Evolutionary conservation across 2,113 vertebrate genomes (phyloP).

Genomic region (Sphyrna mokarran): DNA sequence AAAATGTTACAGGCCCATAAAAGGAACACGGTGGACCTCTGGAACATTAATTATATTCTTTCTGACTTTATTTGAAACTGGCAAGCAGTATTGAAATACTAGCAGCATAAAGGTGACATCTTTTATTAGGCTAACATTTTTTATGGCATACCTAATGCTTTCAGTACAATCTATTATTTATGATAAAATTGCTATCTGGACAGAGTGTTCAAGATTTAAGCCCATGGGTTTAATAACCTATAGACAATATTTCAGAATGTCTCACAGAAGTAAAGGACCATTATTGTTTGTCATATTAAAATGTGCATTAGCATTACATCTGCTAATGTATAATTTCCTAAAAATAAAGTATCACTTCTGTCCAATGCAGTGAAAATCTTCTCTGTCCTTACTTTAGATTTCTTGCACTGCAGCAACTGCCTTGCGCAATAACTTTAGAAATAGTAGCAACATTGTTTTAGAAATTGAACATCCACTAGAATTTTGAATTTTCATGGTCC

Average conservation of each 20-base stretch:
- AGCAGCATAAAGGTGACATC: slow-evolving; percentile 3
- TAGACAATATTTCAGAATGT: slow-evolving; percentile 9
- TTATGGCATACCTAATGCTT: slow-evolving; percentile 1
- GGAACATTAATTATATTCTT: slow-evolving; percentile 4
- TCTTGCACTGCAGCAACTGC: background rate
- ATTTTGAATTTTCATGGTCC: background rate
- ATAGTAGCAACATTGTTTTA: background rate
- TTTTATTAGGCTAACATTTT: slow-evolving; percentile 31
- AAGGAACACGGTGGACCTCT: background rate
- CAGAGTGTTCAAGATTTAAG: slow-evolving; percentile 28
- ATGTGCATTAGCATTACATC: background rate
- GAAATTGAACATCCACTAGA: background rate
- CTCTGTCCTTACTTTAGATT: background rate
- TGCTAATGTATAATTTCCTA: background rate
- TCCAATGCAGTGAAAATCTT: background rate
- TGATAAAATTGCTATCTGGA: slow-evolving; percentile 35
- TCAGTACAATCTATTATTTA: slow-evolving; percentile 35
- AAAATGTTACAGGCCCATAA: background rate
- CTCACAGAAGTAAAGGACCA: background rate
- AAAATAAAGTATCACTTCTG: background rate
- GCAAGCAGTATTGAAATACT: background rate
- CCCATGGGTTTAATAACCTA: slow-evolving; percentile 28
- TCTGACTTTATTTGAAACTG: background rate
- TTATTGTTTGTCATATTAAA: slow-evolving; percentile 31
- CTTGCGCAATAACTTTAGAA: background rate